A percentile compares a stretch with the other conserved stretches of the same genome.
Evolutionary conservation across 2,888 invertebrate genomes (phyloP).

Genomic region (Diplazon laetatorius): DNA sequence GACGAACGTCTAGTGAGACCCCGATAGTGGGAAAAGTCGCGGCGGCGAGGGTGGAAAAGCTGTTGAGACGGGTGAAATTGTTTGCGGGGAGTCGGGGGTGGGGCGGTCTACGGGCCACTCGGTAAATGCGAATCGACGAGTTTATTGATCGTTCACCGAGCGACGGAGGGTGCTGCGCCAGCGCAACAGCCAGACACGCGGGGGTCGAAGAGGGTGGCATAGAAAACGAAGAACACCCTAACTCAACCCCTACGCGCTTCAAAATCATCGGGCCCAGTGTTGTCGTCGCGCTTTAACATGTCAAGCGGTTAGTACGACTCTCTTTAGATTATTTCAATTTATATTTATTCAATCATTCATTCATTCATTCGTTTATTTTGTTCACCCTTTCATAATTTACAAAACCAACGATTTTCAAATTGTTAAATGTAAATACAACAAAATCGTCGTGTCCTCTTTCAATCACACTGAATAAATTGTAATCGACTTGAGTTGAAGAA

Average conservation of each 20-base stretch:
- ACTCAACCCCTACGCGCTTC: constrained; percentile 56
- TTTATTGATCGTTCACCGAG: constrained; percentile 52
- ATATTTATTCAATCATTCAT: too few species aligned
- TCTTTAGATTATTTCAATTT: neutral
- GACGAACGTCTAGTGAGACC: neutral
- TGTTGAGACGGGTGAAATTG: constrained; percentile 25
- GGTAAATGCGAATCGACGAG: neutral
- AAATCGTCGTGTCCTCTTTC: too few species aligned
- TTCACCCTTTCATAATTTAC: too few species aligned
- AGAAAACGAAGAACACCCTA: constrained; percentile 36
- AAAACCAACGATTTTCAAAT: too few species aligned
- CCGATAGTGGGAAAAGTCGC: constrained; percentile 13
- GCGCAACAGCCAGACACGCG: constrained; percentile 28
- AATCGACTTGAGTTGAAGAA: too few species aligned
- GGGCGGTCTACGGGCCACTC: constrained; percentile 34
- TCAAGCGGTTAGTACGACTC: constrained; percentile 75
- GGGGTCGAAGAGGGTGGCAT: constrained; percentile 21
- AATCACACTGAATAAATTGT: too few species aligned
- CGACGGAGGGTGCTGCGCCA: constrained; percentile 21
- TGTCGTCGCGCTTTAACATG: constrained; percentile 73
- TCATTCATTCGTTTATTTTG: too few species aligned
- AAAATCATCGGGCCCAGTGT: constrained; percentile 68
- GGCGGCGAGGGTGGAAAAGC: constrained; percentile 32
- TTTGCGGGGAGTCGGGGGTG: constrained; percentile 38
- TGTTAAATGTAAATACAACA: too few species aligned